These are phyloP conservation scores for Patagioenas fasciata DNA, from an alignment of 2,113 vertebrate species.

Conservation along the genomic window DNA sequence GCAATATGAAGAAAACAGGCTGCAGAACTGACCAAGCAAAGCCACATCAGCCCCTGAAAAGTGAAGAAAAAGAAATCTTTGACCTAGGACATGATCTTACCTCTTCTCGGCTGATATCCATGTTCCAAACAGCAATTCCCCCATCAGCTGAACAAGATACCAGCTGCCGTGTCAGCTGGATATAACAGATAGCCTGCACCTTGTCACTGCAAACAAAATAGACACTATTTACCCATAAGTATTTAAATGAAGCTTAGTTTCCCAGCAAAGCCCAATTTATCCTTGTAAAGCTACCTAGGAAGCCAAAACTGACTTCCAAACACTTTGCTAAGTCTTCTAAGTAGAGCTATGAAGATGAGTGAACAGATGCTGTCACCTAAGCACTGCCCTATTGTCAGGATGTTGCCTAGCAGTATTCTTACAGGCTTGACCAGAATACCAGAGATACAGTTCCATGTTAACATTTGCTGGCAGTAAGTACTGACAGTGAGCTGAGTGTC, in stretches of 20 bases:
- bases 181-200: constrained; percentile 90
- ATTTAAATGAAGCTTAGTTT: not conserved
- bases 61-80: not conserved
- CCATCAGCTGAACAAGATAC: constrained; percentile 94
- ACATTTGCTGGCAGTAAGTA: not conserved
- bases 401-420: not conserved
- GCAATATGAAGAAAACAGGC: not conserved
- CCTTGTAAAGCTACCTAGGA: not conserved
- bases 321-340: not conserved
- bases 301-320: not conserved
- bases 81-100: constrained; percentile 57
- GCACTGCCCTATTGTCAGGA: not conserved
- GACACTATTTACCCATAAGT: not conserved
- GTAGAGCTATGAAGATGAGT: not conserved
- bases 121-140: constrained; percentile 97
- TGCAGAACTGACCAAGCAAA: not conserved
- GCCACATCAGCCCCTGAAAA: not conserved
- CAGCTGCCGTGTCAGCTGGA: constrained; percentile 89
- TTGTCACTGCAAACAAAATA: constrained; percentile 81
- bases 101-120: constrained; percentile 94
- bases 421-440: not conserved
- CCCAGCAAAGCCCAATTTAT: not conserved
- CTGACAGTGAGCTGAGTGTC: not conserved
- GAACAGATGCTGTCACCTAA: not conserved
- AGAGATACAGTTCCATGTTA: not conserved